These are phyloP conservation scores for Podarcis cretensis DNA, from an alignment of 2,113 vertebrate genomes.

Conservation along the genomic window DNA sequence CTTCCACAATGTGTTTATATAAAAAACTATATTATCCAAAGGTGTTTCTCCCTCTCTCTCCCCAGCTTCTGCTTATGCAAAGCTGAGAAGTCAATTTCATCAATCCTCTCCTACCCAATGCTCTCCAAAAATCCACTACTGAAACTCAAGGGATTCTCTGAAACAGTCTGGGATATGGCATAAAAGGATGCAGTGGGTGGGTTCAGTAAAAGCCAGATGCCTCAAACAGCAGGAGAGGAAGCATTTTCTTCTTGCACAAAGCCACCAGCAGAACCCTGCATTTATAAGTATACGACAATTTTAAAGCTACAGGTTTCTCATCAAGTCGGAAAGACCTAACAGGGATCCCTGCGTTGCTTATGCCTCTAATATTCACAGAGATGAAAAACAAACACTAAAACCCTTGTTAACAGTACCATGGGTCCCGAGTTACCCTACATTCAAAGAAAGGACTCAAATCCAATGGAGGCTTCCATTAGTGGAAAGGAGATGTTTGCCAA, in stretches of 20 bases:
- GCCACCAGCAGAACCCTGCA: not conserved
- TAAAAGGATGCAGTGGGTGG: no score
- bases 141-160: not conserved
- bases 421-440: not conserved
- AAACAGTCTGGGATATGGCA: not conserved
- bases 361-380: slow-evolving; percentile 39
- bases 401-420: slow-evolving; percentile 40
- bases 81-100: not conserved
- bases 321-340: slow-evolving; percentile 47
- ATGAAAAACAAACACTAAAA: slow-evolving; percentile 42
- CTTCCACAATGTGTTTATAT: slow-evolving; percentile 16
- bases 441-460: not conserved
- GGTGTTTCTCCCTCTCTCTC: no score
- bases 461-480: not conserved
- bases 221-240: not conserved
- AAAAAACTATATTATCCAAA: not conserved
- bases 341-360: slow-evolving; percentile 43
- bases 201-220: not conserved
- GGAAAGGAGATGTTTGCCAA: not conserved
- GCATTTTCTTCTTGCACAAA: not conserved
- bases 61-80: not conserved
- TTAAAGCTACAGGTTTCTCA: slow-evolving; percentile 9
- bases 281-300: slow-evolving; percentile 27
- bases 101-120: not conserved
- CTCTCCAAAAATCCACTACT: not conserved